Evolutionary conservation across 1,140 invertebrate species (phyloP).

Genomic region (Drosophila pseudoobscura): DNA sequence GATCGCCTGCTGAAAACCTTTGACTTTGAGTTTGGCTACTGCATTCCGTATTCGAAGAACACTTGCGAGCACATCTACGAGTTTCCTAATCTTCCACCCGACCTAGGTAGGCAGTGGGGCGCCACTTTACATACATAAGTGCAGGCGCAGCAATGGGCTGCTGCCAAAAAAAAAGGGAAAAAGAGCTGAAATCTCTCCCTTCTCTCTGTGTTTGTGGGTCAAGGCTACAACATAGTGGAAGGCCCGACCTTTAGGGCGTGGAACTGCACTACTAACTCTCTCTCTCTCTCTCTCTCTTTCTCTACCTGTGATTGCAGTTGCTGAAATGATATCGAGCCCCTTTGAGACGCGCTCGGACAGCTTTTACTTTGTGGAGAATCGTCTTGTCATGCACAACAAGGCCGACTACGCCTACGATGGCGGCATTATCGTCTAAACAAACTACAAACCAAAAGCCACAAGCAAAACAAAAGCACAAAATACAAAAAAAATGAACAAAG

Average conservation of each 20-base stretch:
- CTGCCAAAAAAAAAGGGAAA: conserved; percentile 9
- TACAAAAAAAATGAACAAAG: conserved; percentile 42
- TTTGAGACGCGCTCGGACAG: conserved; percentile 99
- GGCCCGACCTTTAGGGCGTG: not conserved
- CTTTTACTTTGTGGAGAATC: conserved; percentile 99
- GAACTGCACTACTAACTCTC: conserved; percentile 1
- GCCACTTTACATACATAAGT: conserved; percentile 14
- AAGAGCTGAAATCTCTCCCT: too few species aligned
- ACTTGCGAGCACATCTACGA: conserved; percentile 99
- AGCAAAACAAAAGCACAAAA: conserved; percentile 21
- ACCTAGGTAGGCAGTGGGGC: conserved; percentile 89
- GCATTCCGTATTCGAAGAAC: conserved; percentile 98
- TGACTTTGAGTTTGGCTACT: conserved; percentile 99
- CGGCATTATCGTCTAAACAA: conserved; percentile 71
- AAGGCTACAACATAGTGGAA: not conserved
- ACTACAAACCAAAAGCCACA: conserved; percentile 4
- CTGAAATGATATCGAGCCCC: conserved; percentile 97
- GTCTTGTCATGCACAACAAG: conserved; percentile 99
- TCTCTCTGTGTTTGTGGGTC: not conserved
- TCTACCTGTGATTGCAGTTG: conserved; percentile 86
- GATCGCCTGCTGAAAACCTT: conserved; percentile 98
- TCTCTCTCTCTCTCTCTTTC: too few species aligned
- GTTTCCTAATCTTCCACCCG: conserved; percentile 94
- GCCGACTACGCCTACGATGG: conserved; percentile 84
- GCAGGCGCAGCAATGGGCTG: not conserved